Percentiles rank a stretch among this genome's conserved stretches.
Evolutionary conservation across 2,113 vertebrate species (phyloP).

Genomic region (Pongo abelii): DNA sequence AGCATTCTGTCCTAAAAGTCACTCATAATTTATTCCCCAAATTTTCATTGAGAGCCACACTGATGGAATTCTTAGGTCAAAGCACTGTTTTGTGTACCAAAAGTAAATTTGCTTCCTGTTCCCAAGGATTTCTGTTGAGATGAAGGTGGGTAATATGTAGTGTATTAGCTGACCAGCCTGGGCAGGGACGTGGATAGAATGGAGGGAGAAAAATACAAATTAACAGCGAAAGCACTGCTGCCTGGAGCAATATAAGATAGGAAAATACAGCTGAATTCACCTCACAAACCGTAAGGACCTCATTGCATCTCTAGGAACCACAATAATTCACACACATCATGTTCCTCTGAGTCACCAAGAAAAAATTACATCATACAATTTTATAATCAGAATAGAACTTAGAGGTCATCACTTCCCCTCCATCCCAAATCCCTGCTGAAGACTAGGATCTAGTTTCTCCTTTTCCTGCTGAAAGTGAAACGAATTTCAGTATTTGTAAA

Average conservation of each 20-base stretch:
- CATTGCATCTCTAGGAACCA: not conserved
- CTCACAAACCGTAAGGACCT: not conserved
- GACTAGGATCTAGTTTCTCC: not conserved
- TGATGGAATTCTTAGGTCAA: conserved; percentile 12
- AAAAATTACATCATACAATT: conserved; percentile 56
- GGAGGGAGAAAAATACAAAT: not conserved
- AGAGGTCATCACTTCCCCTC: not conserved
- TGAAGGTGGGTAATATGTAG: not conserved
- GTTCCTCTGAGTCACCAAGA: conserved; percentile 58
- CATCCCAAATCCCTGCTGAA: not conserved
- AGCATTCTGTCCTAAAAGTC: not conserved
- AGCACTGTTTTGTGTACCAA: not conserved
- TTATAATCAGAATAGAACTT: conserved; percentile 15
- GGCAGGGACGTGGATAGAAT: not conserved
- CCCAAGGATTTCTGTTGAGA: not conserved
- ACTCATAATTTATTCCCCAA: not conserved
- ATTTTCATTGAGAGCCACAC: not conserved
- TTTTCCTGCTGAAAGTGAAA: not conserved
- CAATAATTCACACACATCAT: not conserved
- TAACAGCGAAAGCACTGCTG: not conserved
- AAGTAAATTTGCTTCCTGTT: not conserved
- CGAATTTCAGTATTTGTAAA: conserved; percentile 37
- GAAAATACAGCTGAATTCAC: not conserved
- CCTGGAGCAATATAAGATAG: not conserved
- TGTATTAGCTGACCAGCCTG: not conserved